These are phyloP conservation scores for Microplitis demolitor DNA, from an alignment of 1,140 invertebrate species.

Conservation along the genomic window DNA sequence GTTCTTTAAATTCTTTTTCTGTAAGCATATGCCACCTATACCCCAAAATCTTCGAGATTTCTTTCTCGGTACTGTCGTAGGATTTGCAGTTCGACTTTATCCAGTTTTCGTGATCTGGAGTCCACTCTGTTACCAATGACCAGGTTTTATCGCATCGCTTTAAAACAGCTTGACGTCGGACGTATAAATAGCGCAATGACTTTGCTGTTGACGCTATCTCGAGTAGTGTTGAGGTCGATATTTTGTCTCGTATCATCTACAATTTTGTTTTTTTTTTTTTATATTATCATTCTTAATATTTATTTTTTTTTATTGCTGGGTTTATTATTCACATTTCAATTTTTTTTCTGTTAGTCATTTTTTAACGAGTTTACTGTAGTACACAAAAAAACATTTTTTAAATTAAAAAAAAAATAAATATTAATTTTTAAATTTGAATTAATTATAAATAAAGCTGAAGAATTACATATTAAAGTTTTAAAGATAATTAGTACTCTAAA, in stretches of 20 bases:
- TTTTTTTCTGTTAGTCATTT: too few relatives aligned
- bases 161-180: slow-evolving; percentile 75
- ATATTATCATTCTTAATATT: too few relatives aligned
- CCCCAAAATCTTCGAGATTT: slow-evolving; percentile 73
- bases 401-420: too few relatives aligned
- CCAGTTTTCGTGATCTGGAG: slow-evolving; percentile 71
- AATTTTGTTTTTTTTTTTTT: slow-evolving; percentile 21
- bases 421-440: too few relatives aligned
- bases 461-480: not conserved
- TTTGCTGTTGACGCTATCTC: slow-evolving; percentile 72
- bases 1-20: slow-evolving; percentile 72
- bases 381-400: too few relatives aligned
- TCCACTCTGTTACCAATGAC: slow-evolving; percentile 71
- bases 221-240: slow-evolving; percentile 80
- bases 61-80: slow-evolving; percentile 70
- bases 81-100: slow-evolving; percentile 66
- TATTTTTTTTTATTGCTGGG: too few relatives aligned
- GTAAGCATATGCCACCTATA: slow-evolving; percentile 74
- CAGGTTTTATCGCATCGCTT: slow-evolving; percentile 70
- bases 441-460: not conserved
- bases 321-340: too few relatives aligned
- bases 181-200: slow-evolving; percentile 69
- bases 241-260: slow-evolving; percentile 76
- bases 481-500: not conserved
- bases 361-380: too few relatives aligned